Evolutionary conservation across 35 echinoderm and acorn worm species (phyloP), one percentile per base, ranked within the genome.

Genomic region (Amphiura filiformis): DNA sequence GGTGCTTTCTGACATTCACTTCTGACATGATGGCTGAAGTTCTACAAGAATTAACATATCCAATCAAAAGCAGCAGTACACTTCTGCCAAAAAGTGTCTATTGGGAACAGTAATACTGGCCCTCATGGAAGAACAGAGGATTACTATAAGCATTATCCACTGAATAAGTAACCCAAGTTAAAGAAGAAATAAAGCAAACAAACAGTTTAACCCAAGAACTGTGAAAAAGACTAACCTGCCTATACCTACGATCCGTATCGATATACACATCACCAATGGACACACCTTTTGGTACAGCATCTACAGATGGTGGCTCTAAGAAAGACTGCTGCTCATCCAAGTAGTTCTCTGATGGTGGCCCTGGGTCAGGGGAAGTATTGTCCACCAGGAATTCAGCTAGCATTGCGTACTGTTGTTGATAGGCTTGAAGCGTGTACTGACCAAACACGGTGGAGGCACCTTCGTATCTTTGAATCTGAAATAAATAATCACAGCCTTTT

Each of bases 371-470:
- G 7, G 20, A 20, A 11, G 20, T 52, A 52, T 52, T 20, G 7
- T 52, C 7, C 7, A 52, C 7, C 7, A 52, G 44, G 20, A 52
- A 52, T 47, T 89, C 77, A 32, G 92, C 87, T 34, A 93, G 81
- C 76, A 89, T 90, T 38, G 39, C 33, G 52, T 85, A 93, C 77
- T 93, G 92, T 65, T 93, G 87, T 44, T 85, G 40, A 42, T 93
- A 93, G 42, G 92, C 92, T 42, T 89, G 76, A n/a, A 93, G 77
- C 1, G 92, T 93, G 41, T 93, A 82, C 31, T 80, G 92, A 32
- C 92, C 92, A 36, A 89, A 93, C 22, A 89, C 47, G 9, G 92
- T 93, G 31, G 92, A 93, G 1, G 92, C 92, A 12, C 87, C 92
- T 76, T 93, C 87, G 39, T 93, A 93, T 22, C 87, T 65, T 76